These are phyloP conservation scores for Rotaria sp. DNA, from an alignment of 2,888 invertebrate species.

Conservation along the genomic window DNA sequence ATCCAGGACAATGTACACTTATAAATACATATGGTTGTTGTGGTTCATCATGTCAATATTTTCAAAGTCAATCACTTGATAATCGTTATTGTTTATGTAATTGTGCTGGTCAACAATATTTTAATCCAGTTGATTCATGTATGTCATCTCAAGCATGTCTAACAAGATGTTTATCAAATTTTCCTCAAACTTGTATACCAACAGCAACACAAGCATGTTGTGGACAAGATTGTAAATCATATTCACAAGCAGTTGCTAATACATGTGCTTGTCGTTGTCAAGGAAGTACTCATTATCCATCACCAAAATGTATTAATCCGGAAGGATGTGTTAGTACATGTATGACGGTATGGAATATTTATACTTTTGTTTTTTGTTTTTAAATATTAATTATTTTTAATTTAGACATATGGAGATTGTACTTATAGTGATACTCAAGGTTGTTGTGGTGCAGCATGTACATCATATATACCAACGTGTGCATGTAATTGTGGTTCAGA, in stretches of 20 bases:
- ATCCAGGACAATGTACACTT: background rate
- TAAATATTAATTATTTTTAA: background rate
- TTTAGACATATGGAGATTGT: background rate
- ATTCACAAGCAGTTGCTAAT: background rate
- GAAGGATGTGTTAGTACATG: background rate
- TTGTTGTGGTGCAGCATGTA: background rate
- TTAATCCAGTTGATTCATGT: background rate
- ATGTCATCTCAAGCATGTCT: background rate
- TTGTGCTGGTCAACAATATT: background rate
- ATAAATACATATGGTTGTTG: background rate
- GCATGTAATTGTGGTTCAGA: background rate
- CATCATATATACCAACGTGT: background rate
- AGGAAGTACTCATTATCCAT: background rate
- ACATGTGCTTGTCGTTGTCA: background rate
- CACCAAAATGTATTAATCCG: background rate
- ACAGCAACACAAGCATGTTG: background rate
- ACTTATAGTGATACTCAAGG: background rate
- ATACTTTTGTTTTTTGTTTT: background rate
- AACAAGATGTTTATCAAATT: background rate
- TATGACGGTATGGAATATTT: background rate
- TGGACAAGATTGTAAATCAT: slow-evolving; percentile 15
- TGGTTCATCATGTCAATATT: background rate
- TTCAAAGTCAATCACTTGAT: background rate
- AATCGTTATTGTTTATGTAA: background rate
- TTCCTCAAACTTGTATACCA: background rate